Evolutionary conservation across 2,888 invertebrate species (phyloP).

Genomic region (Gari tellinella): DNA sequence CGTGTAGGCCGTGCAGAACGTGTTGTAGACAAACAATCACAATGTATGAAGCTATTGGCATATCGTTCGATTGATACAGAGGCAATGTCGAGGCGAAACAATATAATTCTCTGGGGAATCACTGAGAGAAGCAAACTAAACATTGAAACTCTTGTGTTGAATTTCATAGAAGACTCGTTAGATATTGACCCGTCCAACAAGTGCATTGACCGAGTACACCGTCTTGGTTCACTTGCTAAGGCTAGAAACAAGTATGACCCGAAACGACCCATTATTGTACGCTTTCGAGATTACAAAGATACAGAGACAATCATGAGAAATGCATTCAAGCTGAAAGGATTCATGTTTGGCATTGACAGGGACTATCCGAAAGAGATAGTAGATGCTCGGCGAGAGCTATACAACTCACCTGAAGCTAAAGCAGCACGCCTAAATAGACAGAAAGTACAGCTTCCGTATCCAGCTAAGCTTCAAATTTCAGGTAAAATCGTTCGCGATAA

Average conservation of each 20-base stretch:
- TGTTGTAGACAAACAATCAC: too few relatives aligned
- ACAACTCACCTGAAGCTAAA: conserved; percentile 16
- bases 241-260: conserved; percentile 1
- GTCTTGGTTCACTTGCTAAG: background rate
- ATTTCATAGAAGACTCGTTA: too few relatives aligned
- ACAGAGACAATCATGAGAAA: conserved; percentile 22
- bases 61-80: background rate
- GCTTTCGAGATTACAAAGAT: conserved; percentile 28
- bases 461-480: conserved; percentile 23
- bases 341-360: conserved; percentile 26
- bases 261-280: conserved; percentile 24
- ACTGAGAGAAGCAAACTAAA: background rate
- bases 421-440: conserved; percentile 3
- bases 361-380: conserved; percentile 37
- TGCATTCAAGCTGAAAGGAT: conserved; percentile 16
- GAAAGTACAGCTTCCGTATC: conserved; percentile 22
- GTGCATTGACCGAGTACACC: conserved; percentile 8
- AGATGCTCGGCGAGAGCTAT: conserved; percentile 15
- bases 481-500: conserved; percentile 6
- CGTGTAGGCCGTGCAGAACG: too few relatives aligned
- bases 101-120: too few relatives aligned
- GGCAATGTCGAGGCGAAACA: conserved; percentile 2
- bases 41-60: too few relatives aligned
- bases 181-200: background rate
- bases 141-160: too few relatives aligned